These are phyloP conservation scores for Holotrichia oblita DNA, from an alignment of 1,140 invertebrate genomes.

Conservation along the genomic window DNA sequence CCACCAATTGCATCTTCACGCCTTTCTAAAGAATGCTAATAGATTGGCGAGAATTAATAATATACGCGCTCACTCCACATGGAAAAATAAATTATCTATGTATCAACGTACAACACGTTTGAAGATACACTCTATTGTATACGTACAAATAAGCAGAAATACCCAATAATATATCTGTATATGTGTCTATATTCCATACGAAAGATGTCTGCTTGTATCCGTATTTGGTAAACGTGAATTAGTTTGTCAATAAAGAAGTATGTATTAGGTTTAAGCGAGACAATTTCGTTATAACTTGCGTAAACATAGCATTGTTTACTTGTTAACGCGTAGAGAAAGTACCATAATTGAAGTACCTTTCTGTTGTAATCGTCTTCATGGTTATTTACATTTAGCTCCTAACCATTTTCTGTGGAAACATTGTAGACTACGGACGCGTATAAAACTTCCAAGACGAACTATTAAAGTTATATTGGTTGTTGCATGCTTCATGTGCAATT, in stretches of 20 bases:
- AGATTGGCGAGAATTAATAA: constrained; percentile 39
- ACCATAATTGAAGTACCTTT: constrained; percentile 6
- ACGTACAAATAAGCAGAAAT: neutral
- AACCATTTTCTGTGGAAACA: neutral
- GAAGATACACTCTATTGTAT: neutral
- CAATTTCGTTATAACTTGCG: neutral
- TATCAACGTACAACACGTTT: neutral
- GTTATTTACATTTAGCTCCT: neutral
- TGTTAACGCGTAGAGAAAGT: constrained; percentile 13
- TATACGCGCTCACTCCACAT: neutral
- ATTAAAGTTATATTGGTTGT: constrained; percentile 1
- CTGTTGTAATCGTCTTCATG: neutral
- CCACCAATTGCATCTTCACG: constrained; percentile 49
- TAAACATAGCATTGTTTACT: neutral
- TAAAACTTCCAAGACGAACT: constrained; percentile 13
- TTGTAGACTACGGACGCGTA: neutral
- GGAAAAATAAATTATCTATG: constrained; percentile 7
- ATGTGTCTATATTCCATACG: neutral
- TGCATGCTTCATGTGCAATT: neutral
- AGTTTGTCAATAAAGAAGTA: neutral
- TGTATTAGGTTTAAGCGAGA: neutral
- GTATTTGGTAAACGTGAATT: neutral
- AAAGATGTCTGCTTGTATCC: neutral
- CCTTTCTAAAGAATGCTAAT: constrained; percentile 51
- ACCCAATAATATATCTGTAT: too few species aligned